A percentile compares a stretch with the other conserved stretches of the same genome.
phyloP scores from a whole-genome alignment of 2,797 vertebrate species.

The Sarcoramphus papa region DNA sequence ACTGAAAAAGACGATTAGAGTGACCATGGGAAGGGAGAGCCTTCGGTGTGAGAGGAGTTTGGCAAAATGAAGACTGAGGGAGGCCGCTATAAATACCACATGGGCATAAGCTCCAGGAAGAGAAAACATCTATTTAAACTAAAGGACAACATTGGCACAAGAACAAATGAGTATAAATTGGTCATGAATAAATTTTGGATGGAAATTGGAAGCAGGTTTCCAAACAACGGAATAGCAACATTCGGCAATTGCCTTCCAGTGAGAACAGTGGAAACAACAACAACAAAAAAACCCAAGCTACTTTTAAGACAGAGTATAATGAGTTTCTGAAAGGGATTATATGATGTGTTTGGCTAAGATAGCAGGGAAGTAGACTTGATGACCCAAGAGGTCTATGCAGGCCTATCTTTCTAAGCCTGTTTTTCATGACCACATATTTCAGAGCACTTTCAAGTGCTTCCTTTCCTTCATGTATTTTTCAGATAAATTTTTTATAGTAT shows the following conservation, averaged over 20 bases:
- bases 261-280: conserved; percentile 1
- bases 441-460: not conserved
- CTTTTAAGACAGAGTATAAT: not conserved
- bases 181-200: conserved; percentile 55
- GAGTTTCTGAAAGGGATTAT: conserved; percentile 21
- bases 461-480: conserved; percentile 20
- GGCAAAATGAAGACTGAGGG: not conserved
- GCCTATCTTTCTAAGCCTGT: not conserved
- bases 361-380: not conserved
- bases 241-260: conserved; percentile 27
- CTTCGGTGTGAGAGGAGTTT: not conserved
- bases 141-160: conserved; percentile 42
- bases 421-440: conserved; percentile 4
- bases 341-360: conserved; percentile 26
- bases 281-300: not conserved
- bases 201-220: conserved; percentile 30
- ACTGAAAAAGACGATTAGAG: not conserved
- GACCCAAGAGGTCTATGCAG: conserved; percentile 2
- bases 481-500: not conserved
- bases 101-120: not conserved
- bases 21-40: not conserved
- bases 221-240: conserved; percentile 5
- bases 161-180: conserved; percentile 49
- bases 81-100: not conserved
- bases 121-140: conserved; percentile 37